These are phyloP conservation scores for Tethea ocularis DNA, from an alignment of 2,888 invertebrate species.

Conservation along the genomic window DNA sequence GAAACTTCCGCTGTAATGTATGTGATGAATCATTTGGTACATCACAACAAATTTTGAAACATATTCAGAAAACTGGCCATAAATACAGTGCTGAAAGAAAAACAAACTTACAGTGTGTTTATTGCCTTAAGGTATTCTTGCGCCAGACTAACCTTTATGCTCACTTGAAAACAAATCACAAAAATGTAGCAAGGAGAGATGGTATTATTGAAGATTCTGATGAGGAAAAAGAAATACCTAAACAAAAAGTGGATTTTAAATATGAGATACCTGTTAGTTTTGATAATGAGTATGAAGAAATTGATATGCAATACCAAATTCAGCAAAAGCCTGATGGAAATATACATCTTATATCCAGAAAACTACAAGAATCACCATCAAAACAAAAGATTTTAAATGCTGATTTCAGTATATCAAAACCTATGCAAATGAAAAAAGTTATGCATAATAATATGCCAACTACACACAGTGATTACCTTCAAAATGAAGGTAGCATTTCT, in stretches of 20 bases:
- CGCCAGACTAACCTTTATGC: slow-evolving; percentile 88
- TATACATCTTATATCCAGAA: slow-evolving; percentile 77
- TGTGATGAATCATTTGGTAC: slow-evolving; percentile 81
- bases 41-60: slow-evolving; percentile 66
- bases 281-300: slow-evolving; percentile 60
- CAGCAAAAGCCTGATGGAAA: slow-evolving; percentile 70
- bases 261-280: slow-evolving; percentile 58
- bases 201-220: slow-evolving; percentile 86
- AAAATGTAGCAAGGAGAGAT: slow-evolving; percentile 85
- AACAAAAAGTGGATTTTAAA: slow-evolving; percentile 44
- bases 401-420: slow-evolving; percentile 47
- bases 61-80: slow-evolving; percentile 84
- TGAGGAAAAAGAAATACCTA: slow-evolving; percentile 51
- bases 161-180: slow-evolving; percentile 87
- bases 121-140: slow-evolving; percentile 89
- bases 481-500: slow-evolving; percentile 40
- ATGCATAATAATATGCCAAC: slow-evolving; percentile 30
- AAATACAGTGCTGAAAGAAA: slow-evolving; percentile 71
- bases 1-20: slow-evolving; percentile 79
- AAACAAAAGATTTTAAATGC: slow-evolving; percentile 75
- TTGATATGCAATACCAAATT: slow-evolving; percentile 61
- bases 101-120: slow-evolving; percentile 85
- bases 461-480: slow-evolving; percentile 47
- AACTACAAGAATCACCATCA: slow-evolving; percentile 37
- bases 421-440: slow-evolving; percentile 35